Evolutionary conservation across 2,797 vertebrate genomes (phyloP).

Genomic region (Hippocampus kuda): DNA sequence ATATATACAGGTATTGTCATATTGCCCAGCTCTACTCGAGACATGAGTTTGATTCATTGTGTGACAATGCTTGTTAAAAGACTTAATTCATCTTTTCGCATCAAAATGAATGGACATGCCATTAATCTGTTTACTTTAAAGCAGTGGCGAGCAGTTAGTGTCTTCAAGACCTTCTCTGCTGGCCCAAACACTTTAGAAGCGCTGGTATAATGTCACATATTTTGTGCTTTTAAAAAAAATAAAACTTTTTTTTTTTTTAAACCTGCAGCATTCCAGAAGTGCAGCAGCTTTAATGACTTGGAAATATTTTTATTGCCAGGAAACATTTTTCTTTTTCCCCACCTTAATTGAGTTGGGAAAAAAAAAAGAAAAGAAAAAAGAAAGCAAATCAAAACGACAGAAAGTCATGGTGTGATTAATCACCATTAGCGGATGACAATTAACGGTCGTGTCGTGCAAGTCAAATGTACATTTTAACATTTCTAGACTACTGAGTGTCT

Average conservation of each 20-base stretch:
- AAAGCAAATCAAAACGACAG: neutral
- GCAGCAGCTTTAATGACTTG: slow-evolving; percentile 54
- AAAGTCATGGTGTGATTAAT: neutral
- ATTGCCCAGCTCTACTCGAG: too few relatives aligned
- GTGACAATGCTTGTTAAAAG: neutral
- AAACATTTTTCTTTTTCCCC: slow-evolving; percentile 45
- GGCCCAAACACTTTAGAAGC: too few relatives aligned
- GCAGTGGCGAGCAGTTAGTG: too few relatives aligned
- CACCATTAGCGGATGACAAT: slow-evolving; percentile 1
- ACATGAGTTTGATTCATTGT: too few relatives aligned
- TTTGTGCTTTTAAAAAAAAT: neutral
- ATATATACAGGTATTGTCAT: too few relatives aligned
- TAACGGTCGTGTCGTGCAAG: too few relatives aligned
- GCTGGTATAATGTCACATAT: neutral
- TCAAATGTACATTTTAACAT: neutral
- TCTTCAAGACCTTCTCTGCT: too few relatives aligned
- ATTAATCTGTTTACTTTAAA: too few relatives aligned
- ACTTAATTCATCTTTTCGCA: too few relatives aligned
- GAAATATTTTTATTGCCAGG: slow-evolving; percentile 63
- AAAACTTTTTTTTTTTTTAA: neutral
- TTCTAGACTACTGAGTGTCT: too few relatives aligned
- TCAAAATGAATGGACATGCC: too few relatives aligned
- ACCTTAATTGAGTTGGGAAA: slow-evolving; percentile 37
- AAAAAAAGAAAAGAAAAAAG: too few relatives aligned
- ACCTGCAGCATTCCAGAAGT: slow-evolving; percentile 11